These are phyloP conservation scores for Drosophila pectinifera DNA, from an alignment of 1,140 invertebrate species.

Conservation along the genomic window DNA sequence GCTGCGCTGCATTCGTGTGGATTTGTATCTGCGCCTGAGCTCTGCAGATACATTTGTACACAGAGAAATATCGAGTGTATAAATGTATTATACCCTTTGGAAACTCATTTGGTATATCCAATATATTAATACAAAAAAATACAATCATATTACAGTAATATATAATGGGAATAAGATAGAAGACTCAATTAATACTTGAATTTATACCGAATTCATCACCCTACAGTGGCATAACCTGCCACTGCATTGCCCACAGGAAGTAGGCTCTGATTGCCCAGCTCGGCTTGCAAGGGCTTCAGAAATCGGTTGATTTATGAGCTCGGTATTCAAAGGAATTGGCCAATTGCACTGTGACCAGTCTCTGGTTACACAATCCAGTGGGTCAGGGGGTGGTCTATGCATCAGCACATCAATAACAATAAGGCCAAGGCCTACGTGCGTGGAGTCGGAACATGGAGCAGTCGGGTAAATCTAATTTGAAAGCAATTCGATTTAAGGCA, in stretches of 20 bases:
- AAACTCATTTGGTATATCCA: too few relatives aligned
- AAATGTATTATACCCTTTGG: too few relatives aligned
- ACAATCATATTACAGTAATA: too few relatives aligned
- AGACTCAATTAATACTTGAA: too few relatives aligned
- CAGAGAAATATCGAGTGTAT: too few relatives aligned
- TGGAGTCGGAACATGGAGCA: constrained; percentile 11
- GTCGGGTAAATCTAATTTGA: constrained; percentile 54
- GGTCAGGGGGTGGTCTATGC: background rate
- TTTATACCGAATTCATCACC: background rate
- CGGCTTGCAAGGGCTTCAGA: background rate
- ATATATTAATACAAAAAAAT: background rate
- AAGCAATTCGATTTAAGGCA: constrained; percentile 41
- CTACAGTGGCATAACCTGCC: background rate
- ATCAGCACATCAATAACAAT: constrained; percentile 41
- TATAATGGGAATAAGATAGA: too few relatives aligned
- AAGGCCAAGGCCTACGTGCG: constrained; percentile 17
- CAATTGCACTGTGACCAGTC: constrained; percentile 2
- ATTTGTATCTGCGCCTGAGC: background rate
- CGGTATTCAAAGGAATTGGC: constrained; percentile 2
- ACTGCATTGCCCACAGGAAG: background rate
- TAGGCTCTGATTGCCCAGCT: constrained; percentile 3
- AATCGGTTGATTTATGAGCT: constrained; percentile 5
- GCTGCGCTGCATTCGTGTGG: background rate
- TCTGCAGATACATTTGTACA: background rate
- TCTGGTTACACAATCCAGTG: background rate